Percentiles rank a stretch among this genome's conserved stretches.
phyloP scores from a whole-genome alignment of 2,888 invertebrate species.

The Tetragonisca angustula region DNA sequence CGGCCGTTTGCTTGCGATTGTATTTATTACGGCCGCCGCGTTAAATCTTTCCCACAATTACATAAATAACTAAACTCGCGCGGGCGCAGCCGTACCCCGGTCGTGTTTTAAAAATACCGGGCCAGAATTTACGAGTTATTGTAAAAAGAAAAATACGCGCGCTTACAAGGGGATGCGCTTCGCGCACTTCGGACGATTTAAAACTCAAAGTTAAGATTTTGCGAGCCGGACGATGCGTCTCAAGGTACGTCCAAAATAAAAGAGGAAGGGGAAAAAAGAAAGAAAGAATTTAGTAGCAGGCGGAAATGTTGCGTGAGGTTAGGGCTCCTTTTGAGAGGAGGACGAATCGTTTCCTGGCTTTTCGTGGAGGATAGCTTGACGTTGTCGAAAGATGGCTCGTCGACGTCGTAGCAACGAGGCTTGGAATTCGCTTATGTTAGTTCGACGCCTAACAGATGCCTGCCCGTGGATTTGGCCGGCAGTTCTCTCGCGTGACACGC shows the following conservation, averaged over 20 bases:
- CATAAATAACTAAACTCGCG: constrained; percentile 40
- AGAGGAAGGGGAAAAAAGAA: too few relatives aligned
- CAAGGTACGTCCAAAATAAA: background rate
- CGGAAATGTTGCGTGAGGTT: constrained; percentile 74
- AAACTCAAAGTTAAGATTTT: background rate
- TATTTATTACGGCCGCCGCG: constrained; percentile 47
- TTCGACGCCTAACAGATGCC: constrained; percentile 18
- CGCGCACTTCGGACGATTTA: background rate
- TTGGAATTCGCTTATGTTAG: constrained; percentile 22
- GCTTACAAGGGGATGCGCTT: background rate
- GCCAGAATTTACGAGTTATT: constrained; percentile 33
- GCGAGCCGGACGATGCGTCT: background rate
- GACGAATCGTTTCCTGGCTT: constrained; percentile 39
- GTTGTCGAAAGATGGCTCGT: constrained; percentile 28
- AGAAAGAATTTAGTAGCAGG: constrained; percentile 51
- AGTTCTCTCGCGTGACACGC: constrained; percentile 33
- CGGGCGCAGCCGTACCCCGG: background rate
- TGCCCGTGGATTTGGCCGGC: background rate
- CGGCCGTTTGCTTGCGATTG: constrained; percentile 31
- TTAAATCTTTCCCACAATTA: constrained; percentile 52
- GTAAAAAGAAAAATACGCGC: constrained; percentile 2
- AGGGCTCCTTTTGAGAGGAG: constrained; percentile 52
- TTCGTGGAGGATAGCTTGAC: constrained; percentile 62
- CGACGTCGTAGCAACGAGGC: background rate
- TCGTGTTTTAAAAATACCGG: constrained; percentile 37